Evolutionary conservation across 2,797 vertebrate genomes (phyloP), one percentile per base, ranked within the genome.

Genomic region (Hypotaenidia philippensis): DNA sequence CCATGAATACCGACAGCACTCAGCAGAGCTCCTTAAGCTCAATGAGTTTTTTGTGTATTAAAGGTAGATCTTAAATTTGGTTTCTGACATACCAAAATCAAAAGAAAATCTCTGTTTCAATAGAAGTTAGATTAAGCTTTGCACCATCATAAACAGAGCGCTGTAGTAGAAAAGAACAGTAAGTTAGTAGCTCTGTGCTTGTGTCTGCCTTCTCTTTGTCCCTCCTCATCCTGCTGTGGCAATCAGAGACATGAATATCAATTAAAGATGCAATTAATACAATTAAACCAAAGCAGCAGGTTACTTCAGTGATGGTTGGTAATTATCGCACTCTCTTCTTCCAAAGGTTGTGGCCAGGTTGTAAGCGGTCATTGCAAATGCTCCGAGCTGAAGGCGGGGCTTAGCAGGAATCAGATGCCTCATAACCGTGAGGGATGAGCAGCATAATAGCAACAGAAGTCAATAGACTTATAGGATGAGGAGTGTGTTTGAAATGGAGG

Each of bases 161-260:
- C 22, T 21, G 16, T 83, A 85, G 13, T 47, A 72, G 29, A 69
- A 63, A 83, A 71, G 9, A 69, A 21, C 15, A 49, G 31, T 40
- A 18, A 13, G n/a, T 78, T 88, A 56, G 9, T 63, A 31, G 6
- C 27, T 83, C 65, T 72, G 9, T 44, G 38, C 47, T 90, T 2
- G 1, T 3, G 1, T 79, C 26, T 69, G 21, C 47, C 47, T 74
- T 61, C 34, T 52, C 59, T 71, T 83, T 4, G 9, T 68, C n/a
- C 40, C 53, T 84, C 40, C 22, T 85, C 68, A 83, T 57, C 55
- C 63, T 45, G 9, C 60, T 83, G 38, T 57, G 15, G 31, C 66
- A 90, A 76, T 84, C 63, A 89, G 40, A 85, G 31, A 72, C 31
- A 65, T 63, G 92, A 89, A 87, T 89, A 85, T 64, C 75, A 94